Conservation (phyloP, 2,113 vertebrate species). For the Entelurus aequoreus region DNA sequence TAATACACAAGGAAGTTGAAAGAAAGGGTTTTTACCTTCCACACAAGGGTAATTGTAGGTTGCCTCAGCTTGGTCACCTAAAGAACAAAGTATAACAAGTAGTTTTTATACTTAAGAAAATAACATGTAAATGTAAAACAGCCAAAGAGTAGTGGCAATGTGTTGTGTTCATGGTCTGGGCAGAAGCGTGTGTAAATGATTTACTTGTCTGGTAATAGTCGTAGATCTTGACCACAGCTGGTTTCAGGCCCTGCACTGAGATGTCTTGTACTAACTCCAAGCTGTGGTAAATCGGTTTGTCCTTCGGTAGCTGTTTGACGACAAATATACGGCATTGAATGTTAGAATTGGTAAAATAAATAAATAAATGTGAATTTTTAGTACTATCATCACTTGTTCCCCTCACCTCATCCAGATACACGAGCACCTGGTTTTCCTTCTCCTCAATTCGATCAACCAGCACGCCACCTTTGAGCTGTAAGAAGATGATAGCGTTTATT, state of each 20-base stretch:
- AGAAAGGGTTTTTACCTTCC: constrained; percentile 18
- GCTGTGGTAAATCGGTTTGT: constrained; percentile 15
- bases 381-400: background rate
- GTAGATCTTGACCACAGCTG: constrained; percentile 75
- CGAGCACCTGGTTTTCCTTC: constrained; percentile 40
- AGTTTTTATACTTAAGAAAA: background rate
- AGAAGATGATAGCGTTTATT: background rate
- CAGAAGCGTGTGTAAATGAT: background rate
- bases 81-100: background rate
- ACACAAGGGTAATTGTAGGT: constrained; percentile 50
- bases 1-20: too few species aligned
- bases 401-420: constrained; percentile 48
- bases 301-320: constrained; percentile 14
- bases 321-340: background rate
- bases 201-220: constrained; percentile 86
- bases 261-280: constrained; percentile 66
- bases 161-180: background rate
- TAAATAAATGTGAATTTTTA: background rate
- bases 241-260: constrained; percentile 71
- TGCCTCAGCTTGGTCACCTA: constrained; percentile 59
- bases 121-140: background rate
- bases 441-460: constrained; percentile 44
- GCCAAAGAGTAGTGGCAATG: background rate
- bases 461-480: constrained; percentile 17
- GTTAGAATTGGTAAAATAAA: too few species aligned